Conservation (phyloP, 2,797 vertebrate genomes). For the Acanthurus tractus region DNA sequence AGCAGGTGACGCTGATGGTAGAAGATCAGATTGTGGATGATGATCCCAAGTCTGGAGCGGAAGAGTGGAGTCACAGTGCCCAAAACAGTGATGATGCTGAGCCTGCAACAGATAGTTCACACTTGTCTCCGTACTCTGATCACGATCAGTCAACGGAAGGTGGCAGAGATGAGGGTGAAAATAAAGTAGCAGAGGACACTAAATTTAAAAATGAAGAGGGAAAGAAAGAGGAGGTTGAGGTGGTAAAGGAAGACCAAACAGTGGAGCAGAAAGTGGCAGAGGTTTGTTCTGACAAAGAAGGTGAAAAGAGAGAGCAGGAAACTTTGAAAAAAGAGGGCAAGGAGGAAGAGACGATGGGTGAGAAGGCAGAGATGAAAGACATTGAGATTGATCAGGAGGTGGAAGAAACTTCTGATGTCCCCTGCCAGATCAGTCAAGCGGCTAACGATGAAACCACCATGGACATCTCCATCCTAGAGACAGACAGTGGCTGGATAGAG, state of each 20-base stretch:
- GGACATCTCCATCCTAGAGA: constrained; percentile 91
- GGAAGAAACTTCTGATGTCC: constrained; percentile 63
- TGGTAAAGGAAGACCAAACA: no score
- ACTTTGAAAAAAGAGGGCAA: background rate
- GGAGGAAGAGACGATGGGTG: constrained; percentile 2
- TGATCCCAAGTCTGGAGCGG: constrained; percentile 66
- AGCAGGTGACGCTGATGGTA: constrained; percentile 48
- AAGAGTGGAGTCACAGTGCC: constrained; percentile 74
- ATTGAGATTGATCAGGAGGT: constrained; percentile 58
- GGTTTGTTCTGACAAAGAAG: no score
- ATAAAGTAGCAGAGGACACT: no score
- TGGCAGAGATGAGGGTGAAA: background rate
- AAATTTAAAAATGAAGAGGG: no score
- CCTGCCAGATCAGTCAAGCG: constrained; percentile 82
- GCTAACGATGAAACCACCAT: constrained; percentile 91
- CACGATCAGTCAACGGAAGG: constrained; percentile 49
- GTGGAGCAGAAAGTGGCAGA: no score
- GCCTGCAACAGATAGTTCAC: constrained; percentile 64
- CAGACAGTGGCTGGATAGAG: constrained; percentile 95
- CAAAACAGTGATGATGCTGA: constrained; percentile 65
- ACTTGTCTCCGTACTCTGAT: constrained; percentile 82
- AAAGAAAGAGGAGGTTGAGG: no score
- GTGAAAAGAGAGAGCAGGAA: constrained; percentile 12
- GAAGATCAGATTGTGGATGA: constrained; percentile 68
- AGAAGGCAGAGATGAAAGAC: constrained; percentile 21